phyloP scores from a whole-genome alignment of 2,113 vertebrate species.

The Caracal caracal region DNA sequence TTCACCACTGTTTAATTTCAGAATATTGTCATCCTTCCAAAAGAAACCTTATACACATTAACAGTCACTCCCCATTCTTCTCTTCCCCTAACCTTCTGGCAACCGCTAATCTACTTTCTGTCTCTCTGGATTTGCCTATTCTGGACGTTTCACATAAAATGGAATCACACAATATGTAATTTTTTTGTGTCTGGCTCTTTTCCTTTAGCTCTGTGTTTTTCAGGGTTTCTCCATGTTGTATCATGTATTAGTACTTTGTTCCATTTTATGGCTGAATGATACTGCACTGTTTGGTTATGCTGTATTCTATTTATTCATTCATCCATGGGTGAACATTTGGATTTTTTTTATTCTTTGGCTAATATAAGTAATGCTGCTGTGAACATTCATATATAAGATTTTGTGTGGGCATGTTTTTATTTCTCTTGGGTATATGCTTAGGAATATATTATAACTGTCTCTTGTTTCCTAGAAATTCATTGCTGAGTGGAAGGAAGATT shows the following conservation, averaged over 20 bases:
- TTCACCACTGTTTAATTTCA: background rate
- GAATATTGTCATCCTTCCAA: background rate
- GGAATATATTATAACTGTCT: background rate
- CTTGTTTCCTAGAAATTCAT: background rate
- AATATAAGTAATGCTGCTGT: background rate
- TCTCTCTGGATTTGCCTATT: background rate
- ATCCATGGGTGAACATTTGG: background rate
- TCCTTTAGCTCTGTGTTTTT: background rate
- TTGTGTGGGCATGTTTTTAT: background rate
- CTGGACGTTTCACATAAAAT: background rate
- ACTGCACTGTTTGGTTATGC: background rate
- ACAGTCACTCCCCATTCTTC: background rate
- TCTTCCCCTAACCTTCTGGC: background rate
- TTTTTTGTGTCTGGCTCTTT: background rate
- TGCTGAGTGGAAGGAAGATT: background rate
- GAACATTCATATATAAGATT: background rate
- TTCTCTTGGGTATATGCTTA: background rate
- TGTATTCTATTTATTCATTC: background rate
- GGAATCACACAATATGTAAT: background rate
- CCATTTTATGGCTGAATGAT: background rate
- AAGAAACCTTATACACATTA: background rate
- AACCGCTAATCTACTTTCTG: background rate
- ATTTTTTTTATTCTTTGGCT: background rate
- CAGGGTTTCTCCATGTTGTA: background rate
- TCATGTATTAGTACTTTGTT: background rate